A percentile compares a stretch with the other conserved stretches of the same genome.
Evolutionary conservation across 2,797 vertebrate species (phyloP).

Genomic region (Propithecus perrieri): DNA sequence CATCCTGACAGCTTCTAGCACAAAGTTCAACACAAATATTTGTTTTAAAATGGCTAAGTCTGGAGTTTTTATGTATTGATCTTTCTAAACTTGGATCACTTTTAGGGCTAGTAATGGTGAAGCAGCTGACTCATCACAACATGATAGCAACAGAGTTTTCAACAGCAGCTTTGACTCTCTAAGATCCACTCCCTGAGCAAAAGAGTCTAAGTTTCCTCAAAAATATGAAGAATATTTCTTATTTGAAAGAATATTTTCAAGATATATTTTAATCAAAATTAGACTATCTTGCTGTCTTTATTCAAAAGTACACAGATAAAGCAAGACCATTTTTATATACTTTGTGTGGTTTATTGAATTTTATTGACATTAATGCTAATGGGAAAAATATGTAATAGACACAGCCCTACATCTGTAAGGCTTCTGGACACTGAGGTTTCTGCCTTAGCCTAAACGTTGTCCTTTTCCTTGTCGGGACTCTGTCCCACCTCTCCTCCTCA

Average conservation of each 20-base stretch:
- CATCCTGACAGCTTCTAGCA: neutral
- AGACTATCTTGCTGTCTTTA: neutral
- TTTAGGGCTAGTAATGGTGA: constrained; percentile 22
- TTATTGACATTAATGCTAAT: neutral
- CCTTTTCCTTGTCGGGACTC: neutral
- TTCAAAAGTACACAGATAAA: neutral
- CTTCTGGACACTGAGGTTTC: neutral
- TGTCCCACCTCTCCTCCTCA: rapidly evolving
- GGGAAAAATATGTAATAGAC: neutral
- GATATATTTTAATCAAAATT: neutral
- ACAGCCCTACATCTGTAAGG: neutral
- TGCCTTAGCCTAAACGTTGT: neutral
- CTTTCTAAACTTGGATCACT: constrained; percentile 48
- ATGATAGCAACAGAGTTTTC: neutral
- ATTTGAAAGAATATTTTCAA: neutral
- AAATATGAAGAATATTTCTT: neutral
- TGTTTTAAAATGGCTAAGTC: constrained; percentile 44
- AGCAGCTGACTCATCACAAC: constrained; percentile 41
- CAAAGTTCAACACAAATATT: constrained; percentile 27
- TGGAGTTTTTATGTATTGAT: constrained; percentile 24
- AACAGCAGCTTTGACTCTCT: neutral
- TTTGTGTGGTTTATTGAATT: neutral
- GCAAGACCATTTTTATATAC: neutral
- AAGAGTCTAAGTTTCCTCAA: neutral
- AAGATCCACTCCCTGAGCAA: neutral